Percentiles rank a stretch among this genome's conserved stretches.
phyloP scores from a whole-genome alignment of 2,888 invertebrate species.

The Parochlus steinenii region DNA sequence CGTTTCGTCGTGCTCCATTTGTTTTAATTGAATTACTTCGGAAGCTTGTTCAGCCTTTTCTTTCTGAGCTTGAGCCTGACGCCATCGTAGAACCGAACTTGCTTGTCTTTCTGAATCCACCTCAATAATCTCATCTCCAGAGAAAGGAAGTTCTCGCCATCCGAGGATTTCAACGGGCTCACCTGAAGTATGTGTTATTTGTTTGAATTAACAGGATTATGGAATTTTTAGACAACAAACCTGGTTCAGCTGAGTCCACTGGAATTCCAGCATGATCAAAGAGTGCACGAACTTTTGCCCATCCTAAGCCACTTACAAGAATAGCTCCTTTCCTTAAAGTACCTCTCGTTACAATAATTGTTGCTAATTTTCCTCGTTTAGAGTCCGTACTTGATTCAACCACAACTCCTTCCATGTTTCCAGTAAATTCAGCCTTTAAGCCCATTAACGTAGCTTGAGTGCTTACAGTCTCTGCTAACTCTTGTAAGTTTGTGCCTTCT shows the following conservation, averaged over 20 bases:
- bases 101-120: slow-evolving; percentile 62
- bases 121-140: slow-evolving; percentile 78
- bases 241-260: slow-evolving; percentile 53
- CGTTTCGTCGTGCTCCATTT: slow-evolving; percentile 42
- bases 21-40: slow-evolving; percentile 45
- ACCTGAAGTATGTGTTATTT: too few relatives aligned
- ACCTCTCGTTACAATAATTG: slow-evolving; percentile 71
- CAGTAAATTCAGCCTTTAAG: slow-evolving; percentile 66
- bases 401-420: slow-evolving; percentile 75
- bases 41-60: slow-evolving; percentile 46
- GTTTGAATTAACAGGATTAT: too few relatives aligned
- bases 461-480: slow-evolving; percentile 66
- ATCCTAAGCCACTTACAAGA: slow-evolving; percentile 67
- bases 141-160: slow-evolving; percentile 76
- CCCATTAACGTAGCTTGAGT: slow-evolving; percentile 76
- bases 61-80: slow-evolving; percentile 40
- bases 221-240: too few relatives aligned
- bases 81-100: slow-evolving; percentile 44
- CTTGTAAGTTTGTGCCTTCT: slow-evolving; percentile 57
- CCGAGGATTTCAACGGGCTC: slow-evolving; percentile 76
- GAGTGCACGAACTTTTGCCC: slow-evolving; percentile 69
- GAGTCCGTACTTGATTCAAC: slow-evolving; percentile 66
- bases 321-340: slow-evolving; percentile 60
- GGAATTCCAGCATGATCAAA: slow-evolving; percentile 57
- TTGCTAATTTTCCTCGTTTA: slow-evolving; percentile 61